Conservation (phyloP, 1,140 invertebrate species). For the Apis mellifera region Amel_HAv3.1 CM009932.2:12337501-12338000, state of each 20-base stretch:
- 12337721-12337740: slow-evolving; percentile 33
- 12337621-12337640: no score
- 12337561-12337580: neutral
- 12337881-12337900: slow-evolving; percentile 51
- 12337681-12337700: neutral
- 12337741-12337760: slow-evolving; percentile 70
- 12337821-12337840: slow-evolving; percentile 16
- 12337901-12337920: slow-evolving; percentile 58
- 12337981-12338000: slow-evolving; percentile 7
- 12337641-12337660: neutral
- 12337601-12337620: neutral
- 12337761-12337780: slow-evolving; percentile 74
- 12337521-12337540: neutral
- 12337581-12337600: neutral
- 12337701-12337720: neutral
- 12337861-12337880: slow-evolving; percentile 53
- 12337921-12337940: slow-evolving; percentile 51
- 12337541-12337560: neutral
- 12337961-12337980: neutral
- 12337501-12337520: neutral
- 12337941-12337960: slow-evolving; percentile 7
- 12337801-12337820: slow-evolving; percentile 45
- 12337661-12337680: slow-evolving; percentile 11
- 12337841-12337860: slow-evolving; percentile 18
- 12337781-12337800: slow-evolving; percentile 73